A percentile compares a stretch with the other conserved stretches of the same genome.
These are phyloP conservation scores for Agrotis puta DNA, from an alignment of 2,888 invertebrate species.

Conservation along the genomic window DNA sequence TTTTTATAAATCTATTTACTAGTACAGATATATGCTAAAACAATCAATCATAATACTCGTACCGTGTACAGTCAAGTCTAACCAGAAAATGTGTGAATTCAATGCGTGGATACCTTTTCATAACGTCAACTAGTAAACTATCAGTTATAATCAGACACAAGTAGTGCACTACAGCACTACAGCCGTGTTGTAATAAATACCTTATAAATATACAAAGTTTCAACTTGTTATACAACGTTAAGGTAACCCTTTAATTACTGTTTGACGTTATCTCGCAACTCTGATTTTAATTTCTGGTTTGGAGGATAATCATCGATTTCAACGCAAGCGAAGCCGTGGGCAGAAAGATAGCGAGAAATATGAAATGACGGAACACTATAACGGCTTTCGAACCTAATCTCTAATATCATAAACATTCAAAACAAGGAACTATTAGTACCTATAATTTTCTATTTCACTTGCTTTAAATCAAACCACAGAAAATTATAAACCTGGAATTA, in stretches of 20 bases:
- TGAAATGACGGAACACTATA: conserved; percentile 53
- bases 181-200: conserved; percentile 39
- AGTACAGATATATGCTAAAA: neutral
- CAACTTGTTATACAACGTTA: conserved; percentile 42
- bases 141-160: conserved; percentile 30
- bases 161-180: conserved; percentile 44
- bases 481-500: conserved; percentile 30
- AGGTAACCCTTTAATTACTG: conserved; percentile 56
- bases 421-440: conserved; percentile 20
- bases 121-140: conserved; percentile 2
- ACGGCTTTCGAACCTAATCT: conserved; percentile 24
- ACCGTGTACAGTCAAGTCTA: neutral
- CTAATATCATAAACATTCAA: conserved; percentile 34
- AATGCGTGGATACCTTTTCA: conserved; percentile 1
- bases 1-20: conserved; percentile 14
- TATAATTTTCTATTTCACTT: conserved; percentile 12
- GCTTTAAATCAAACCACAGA: conserved; percentile 32
- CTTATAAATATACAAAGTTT: conserved; percentile 49
- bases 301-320: conserved; percentile 39
- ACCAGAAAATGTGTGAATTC: neutral
- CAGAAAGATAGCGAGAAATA: conserved; percentile 44
- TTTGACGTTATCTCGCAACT: conserved; percentile 53
- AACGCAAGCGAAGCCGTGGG: conserved; percentile 37
- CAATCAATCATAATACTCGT: neutral
- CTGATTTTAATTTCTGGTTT: conserved; percentile 50